Evolutionary conservation across 2,888 invertebrate genomes (phyloP).

Genomic region (Eupithecia exiguata): DNA sequence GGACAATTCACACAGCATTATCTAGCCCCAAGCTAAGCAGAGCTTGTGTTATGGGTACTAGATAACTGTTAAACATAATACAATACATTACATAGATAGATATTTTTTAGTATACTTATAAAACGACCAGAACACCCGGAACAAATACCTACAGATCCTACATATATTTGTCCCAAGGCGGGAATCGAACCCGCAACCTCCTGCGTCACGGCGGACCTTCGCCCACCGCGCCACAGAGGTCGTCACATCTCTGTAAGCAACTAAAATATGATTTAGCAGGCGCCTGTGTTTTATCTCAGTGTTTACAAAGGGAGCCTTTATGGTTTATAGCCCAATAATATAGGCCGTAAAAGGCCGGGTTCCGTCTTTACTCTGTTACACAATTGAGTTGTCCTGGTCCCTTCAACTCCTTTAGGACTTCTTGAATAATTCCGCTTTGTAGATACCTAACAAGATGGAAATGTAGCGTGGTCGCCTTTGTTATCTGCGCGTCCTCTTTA

Average conservation of each 20-base stretch:
- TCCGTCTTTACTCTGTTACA: constrained; percentile 62
- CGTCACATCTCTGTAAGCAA: constrained; percentile 2
- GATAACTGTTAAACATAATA: too few species aligned
- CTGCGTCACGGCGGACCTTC: too few species aligned
- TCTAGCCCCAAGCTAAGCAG: too few species aligned
- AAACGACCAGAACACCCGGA: too few species aligned
- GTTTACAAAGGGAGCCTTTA: constrained; percentile 74
- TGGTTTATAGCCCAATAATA: constrained; percentile 80
- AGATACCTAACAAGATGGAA: constrained; percentile 54
- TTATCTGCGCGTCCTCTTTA: constrained; percentile 45
- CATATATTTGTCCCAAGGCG: too few species aligned
- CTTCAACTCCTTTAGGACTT: constrained; percentile 60
- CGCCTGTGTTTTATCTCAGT: constrained; percentile 71
- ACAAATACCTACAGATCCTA: too few species aligned
- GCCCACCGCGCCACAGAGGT: too few species aligned
- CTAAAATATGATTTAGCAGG: constrained; percentile 48
- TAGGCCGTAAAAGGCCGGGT: constrained; percentile 71
- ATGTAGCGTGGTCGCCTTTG: constrained; percentile 51
- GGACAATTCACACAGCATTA: too few species aligned
- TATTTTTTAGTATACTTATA: too few species aligned
- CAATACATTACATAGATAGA: too few species aligned
- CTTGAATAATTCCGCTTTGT: constrained; percentile 64
- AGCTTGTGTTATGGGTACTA: too few species aligned
- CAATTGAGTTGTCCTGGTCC: constrained; percentile 72
- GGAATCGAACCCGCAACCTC: too few species aligned